Evolutionary conservation across 2,113 vertebrate species (phyloP), one percentile per base, ranked within the genome.

Genomic region (Ammodytes dubius): DNA sequence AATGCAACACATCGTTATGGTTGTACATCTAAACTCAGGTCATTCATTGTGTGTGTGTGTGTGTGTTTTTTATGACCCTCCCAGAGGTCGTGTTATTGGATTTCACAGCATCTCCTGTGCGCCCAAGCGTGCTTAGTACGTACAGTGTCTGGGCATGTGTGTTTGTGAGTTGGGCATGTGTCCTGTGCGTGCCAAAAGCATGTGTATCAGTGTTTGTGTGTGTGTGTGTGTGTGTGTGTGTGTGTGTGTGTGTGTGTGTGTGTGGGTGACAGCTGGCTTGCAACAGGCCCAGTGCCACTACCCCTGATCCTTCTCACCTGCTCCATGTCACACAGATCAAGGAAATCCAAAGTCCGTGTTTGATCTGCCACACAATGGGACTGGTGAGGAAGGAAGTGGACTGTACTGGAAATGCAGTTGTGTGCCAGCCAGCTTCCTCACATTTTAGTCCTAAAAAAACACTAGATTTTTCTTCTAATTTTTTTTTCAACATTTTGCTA

Each of bases 191-290:
- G 79, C 27, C 8, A 13, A 72, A 52, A 27, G 27, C 27, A 27
- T 27, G 27, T 27, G 27, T 27, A 27, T 27, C 27, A 27, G 27
- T 27, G 27, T 27, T 27, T 27, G 27, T 27, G 27, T 27, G 27
- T 27, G 27, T 27, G 27, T 27, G 27, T 27, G 27, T 27, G 81
- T 58, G 67, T 79, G 80, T 83, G 87, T 57, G 79, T 27, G 27
- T 27, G 1, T 27, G 27, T 27, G 27, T 27, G 27, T 27, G 27
- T 27, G 27, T 27, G 27, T 27, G 27, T 27, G 81, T 58, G 67
- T 79, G 80, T 83, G 87, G 53, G 79, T 1, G 88, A 86, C 91
- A 90, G 91, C 85, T 87, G 93, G 82, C 71, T 27, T 50, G 73
- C 77, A 66, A 84, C 7, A 7, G 79, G 71, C 86, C 77, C 72